Base-by-base conservation (phyloP, 1,140 invertebrate species). In the Rhizoglyphus robini region DNA sequence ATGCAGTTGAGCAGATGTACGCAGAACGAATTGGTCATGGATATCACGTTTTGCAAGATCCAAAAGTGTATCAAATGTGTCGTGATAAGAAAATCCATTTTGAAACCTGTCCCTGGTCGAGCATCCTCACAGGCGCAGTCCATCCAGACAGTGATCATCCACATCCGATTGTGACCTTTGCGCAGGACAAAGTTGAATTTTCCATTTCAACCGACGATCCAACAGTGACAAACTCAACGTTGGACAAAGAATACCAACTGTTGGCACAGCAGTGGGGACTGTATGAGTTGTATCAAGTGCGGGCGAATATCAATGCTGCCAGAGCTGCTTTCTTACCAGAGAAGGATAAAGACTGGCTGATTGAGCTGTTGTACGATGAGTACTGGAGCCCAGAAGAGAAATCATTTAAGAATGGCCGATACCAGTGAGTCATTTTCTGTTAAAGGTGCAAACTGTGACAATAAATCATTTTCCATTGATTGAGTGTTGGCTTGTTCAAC, bases 201-300 rank as follows among this genome's bases (percentile, higher is more conserved):
- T 83, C 82, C 15, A 75, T 84, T 41, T 83, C 75, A 68, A 80
- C 79, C 5, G 83, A 84, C 72, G 83, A 84, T 70, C 78, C 82
- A 1, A 78, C 78, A 4, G 70, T 83, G 23, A 81, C 81, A 27
- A 75, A 76, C 47, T 77, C 77, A 11, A 71, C 70, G 20, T 67
- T 83, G n/a, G 70, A 74, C 5, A 76, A 78, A 54, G 82, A 84
- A 69, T 80, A 81, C 68, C 59, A 71, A 23, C 70, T 82, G 3
- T 70, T 75, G 0, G n/a, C n/a, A n/a, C 65, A 71, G 25, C 68
- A 74, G 23, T 77, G 81, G 73, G 81, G 81, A 30, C 68, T 83
- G 15, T 76, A 73, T 1, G 75, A 78, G 61, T 73, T 76, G 36
- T 74, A 81, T 65, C 71, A 82, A 29, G 73, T 75, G 29, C 68